Percentiles rank a stretch among this genome's conserved stretches.
Conservation (phyloP, 2,888 invertebrate genomes). For the Cremastinae sp. region DNA sequence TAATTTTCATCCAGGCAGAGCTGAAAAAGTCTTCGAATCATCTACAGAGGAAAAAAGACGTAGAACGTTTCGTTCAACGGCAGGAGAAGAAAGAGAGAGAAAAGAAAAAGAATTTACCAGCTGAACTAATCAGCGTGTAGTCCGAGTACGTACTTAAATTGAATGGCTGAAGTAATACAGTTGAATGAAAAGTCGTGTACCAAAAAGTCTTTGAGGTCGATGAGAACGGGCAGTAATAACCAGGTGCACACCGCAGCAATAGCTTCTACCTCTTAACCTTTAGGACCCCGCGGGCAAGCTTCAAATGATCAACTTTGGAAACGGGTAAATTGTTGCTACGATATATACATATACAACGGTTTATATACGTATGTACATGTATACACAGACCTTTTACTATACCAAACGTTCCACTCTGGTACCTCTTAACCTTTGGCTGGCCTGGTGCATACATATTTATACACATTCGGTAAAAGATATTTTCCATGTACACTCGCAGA, state of each 20-base stretch:
- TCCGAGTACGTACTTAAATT: constrained; percentile 14
- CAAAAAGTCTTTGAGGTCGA: constrained; percentile 46
- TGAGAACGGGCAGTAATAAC: constrained; percentile 51
- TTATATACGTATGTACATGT: constrained; percentile 26
- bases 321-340: constrained; percentile 49
- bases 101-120: neutral
- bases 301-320: constrained; percentile 54
- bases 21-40: too few species aligned
- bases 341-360: constrained; percentile 21
- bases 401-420: constrained; percentile 55
- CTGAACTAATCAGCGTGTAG: constrained; percentile 5
- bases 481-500: constrained; percentile 1
- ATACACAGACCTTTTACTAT: constrained; percentile 11
- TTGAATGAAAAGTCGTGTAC: constrained; percentile 17
- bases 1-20: too few species aligned
- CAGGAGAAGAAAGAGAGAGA: neutral
- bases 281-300: constrained; percentile 49
- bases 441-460: constrained; percentile 35
- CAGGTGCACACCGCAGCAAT: constrained; percentile 58
- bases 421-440: constrained; percentile 55
- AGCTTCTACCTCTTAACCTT: constrained; percentile 59
- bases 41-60: too few species aligned
- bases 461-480: constrained; percentile 1
- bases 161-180: constrained; percentile 12
- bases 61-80: too few species aligned